Evolutionary conservation across 2,113 vertebrate genomes (phyloP).

Genomic region (Psephotus haematonotus): DNA sequence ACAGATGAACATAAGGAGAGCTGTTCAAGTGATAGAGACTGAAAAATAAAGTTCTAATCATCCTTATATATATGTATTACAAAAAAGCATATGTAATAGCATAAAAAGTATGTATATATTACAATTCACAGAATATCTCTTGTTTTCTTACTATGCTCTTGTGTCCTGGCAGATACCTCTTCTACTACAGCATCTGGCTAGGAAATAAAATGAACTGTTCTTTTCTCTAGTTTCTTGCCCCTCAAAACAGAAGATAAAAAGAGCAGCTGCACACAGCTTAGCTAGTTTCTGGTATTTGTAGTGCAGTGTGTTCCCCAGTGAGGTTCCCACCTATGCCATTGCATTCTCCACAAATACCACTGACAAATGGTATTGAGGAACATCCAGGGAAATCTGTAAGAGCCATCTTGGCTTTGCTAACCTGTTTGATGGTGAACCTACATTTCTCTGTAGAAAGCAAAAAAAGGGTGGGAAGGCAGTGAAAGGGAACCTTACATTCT

Average conservation of each 20-base stretch:
- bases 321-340: background rate
- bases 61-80: background rate
- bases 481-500: background rate
- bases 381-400: background rate
- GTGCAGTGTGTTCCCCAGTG: fast-evolving
- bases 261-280: background rate
- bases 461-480: background rate
- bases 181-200: background rate
- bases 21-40: background rate
- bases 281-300: background rate
- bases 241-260: background rate
- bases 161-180: background rate
- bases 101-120: background rate
- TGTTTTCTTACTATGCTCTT: background rate
- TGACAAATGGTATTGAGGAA: background rate
- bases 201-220: background rate
- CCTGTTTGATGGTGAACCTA: background rate
- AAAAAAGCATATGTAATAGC: background rate
- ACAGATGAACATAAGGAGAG: background rate
- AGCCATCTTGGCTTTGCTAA: background rate
- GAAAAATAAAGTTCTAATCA: background rate
- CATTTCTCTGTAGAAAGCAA: background rate
- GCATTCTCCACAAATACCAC: background rate
- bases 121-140: background rate
- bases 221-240: background rate